These are phyloP conservation scores for Melanogrammus aeglefinus DNA, from an alignment of 2,797 vertebrate species.

Conservation along the genomic window DNA sequence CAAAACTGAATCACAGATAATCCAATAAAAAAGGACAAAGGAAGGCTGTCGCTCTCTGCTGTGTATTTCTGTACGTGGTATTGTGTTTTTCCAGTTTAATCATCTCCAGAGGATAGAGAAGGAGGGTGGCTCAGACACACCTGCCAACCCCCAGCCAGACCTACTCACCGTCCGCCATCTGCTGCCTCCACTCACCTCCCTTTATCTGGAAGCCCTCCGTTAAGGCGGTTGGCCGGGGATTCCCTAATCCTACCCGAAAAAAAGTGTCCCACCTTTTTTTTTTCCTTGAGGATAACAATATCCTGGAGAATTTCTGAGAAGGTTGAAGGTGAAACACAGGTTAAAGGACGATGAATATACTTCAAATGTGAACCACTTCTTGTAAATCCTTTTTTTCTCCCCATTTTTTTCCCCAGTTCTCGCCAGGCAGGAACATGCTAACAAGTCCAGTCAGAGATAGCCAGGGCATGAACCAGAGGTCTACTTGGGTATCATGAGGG, in stretches of 20 bases:
- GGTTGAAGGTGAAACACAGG: slow-evolving; percentile 14
- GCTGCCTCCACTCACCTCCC: slow-evolving; percentile 43
- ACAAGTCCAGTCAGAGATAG: too few relatives aligned
- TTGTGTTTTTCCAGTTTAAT: not conserved
- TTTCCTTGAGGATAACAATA: slow-evolving; percentile 33
- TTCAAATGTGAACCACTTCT: not conserved
- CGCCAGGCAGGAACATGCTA: too few relatives aligned
- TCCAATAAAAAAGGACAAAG: not conserved
- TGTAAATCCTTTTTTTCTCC: not conserved
- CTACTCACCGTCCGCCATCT: slow-evolving; percentile 67
- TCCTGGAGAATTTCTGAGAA: slow-evolving; percentile 33
- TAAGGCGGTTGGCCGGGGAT: slow-evolving; percentile 41
- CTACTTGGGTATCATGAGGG: not conserved
- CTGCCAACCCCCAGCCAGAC: slow-evolving; percentile 50
- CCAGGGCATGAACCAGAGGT: too few relatives aligned
- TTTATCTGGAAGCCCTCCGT: slow-evolving; percentile 62
- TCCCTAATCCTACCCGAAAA: slow-evolving; percentile 39
- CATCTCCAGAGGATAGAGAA: not conserved
- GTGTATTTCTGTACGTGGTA: not conserved
- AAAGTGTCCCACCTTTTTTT: slow-evolving; percentile 31
- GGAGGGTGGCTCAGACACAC: slow-evolving; percentile 14
- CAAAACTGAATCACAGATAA: not conserved
- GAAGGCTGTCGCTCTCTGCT: not conserved
- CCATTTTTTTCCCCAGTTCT: not conserved
- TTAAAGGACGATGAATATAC: not conserved